Percentiles rank a stretch among this genome's conserved stretches.
Conservation (phyloP, 2,113 vertebrate genomes). For the Indicator maculatus region DNA sequence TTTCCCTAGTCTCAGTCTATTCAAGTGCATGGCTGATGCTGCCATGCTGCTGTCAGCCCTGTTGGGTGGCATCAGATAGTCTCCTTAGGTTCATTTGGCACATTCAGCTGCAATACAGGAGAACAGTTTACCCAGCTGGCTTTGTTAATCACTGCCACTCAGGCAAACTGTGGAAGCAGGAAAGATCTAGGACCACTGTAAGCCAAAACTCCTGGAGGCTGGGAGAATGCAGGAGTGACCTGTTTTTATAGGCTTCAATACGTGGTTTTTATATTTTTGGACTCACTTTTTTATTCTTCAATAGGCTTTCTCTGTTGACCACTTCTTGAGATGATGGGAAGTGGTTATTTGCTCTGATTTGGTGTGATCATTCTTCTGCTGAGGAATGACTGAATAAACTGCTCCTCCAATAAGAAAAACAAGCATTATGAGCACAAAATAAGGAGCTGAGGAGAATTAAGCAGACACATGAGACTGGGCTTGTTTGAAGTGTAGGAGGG, state of each 20-base stretch:
- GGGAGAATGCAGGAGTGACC: neutral
- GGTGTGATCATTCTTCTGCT: neutral
- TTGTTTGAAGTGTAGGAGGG: neutral
- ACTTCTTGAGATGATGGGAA: neutral
- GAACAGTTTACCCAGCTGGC: neutral
- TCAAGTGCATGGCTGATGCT: neutral
- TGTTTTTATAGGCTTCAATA: neutral
- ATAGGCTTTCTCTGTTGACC: neutral
- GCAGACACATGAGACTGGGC: neutral
- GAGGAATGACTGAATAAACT: neutral
- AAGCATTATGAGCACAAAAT: neutral
- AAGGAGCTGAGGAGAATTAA: neutral
- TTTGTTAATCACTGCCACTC: neutral
- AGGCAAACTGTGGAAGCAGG: neutral
- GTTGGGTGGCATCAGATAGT: neutral
- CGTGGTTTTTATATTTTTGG: neutral
- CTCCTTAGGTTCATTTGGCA: neutral
- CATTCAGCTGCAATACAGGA: neutral
- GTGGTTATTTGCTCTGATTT: neutral
- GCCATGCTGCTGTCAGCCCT: neutral
- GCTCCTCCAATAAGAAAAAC: neutral
- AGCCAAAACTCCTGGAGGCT: neutral
- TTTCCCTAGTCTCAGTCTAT: neutral
- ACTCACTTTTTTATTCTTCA: neutral
- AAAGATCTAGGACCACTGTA: neutral